A percentile compares a stretch with the other conserved stretches of the same genome.
These are phyloP conservation scores for Phyllopteryx taeniolatus DNA, from an alignment of 2,113 vertebrate species.

Conservation along the genomic window DNA sequence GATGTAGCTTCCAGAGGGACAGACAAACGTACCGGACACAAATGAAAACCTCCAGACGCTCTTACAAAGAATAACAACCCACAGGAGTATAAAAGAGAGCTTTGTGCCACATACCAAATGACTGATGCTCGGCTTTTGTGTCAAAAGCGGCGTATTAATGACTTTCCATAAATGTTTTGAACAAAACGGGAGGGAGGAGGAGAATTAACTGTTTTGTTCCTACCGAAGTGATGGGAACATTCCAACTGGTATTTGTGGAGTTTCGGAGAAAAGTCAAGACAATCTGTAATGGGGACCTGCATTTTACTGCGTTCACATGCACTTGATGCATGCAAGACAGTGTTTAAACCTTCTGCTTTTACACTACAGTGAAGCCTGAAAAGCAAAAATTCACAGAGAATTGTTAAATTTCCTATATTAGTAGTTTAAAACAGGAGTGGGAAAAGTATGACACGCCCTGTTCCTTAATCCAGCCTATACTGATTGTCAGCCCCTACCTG, in stretches of 20 bases:
- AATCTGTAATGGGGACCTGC: neutral
- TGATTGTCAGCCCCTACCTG: too few species aligned
- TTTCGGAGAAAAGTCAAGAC: neutral
- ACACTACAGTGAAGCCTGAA: too few species aligned
- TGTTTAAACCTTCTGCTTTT: too few species aligned
- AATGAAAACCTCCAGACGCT: neutral
- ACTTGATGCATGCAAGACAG: too few species aligned
- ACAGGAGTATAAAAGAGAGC: neutral
- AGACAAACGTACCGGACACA: constrained; percentile 16
- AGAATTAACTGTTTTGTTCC: neutral
- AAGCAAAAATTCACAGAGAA: too few species aligned
- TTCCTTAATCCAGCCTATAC: too few species aligned
- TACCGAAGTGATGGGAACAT: neutral
- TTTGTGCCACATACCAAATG: constrained; percentile 9
- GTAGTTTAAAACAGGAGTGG: too few species aligned
- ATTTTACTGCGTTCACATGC: too few species aligned
- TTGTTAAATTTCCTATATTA: too few species aligned
- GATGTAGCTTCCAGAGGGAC: constrained; percentile 40
- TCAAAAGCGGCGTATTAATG: constrained; percentile 20
- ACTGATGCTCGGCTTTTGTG: constrained; percentile 2
- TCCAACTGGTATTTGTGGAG: neutral
- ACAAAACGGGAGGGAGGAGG: constrained; percentile 6
- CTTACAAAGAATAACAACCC: neutral
- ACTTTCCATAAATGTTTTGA: constrained; percentile 31
- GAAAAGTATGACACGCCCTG: too few species aligned